Evolutionary conservation across 1,140 invertebrate genomes (phyloP).

Genomic region (Drosophila varians): DNA sequence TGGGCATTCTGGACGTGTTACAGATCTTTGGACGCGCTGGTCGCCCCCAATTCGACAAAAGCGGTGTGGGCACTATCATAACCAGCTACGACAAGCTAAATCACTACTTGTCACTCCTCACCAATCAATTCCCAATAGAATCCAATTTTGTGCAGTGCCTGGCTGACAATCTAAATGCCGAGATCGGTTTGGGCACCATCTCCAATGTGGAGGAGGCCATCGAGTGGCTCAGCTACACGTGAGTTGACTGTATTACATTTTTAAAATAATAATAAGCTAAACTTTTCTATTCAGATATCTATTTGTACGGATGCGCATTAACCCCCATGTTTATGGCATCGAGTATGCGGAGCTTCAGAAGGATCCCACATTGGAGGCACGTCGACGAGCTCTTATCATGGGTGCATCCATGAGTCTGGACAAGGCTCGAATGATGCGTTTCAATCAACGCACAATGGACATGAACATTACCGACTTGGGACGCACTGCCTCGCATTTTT

Average conservation of each 20-base stretch:
- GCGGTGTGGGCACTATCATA: conserved; percentile 98
- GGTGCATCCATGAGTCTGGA: conserved; percentile 93
- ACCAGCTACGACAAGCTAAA: conserved; percentile 96
- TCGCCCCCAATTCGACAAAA: conserved; percentile 95
- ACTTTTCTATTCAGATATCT: conserved; percentile 87
- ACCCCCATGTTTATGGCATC: conserved; percentile 96
- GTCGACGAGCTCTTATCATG: conserved; percentile 91
- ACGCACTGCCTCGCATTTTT: conserved; percentile 98
- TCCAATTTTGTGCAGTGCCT: conserved; percentile 97
- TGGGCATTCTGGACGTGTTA: conserved; percentile 98
- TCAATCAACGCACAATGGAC: conserved; percentile 92
- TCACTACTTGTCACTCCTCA: conserved; percentile 97
- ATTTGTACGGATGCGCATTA: conserved; percentile 96
- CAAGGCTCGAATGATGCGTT: conserved; percentile 97
- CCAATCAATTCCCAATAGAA: conserved; percentile 99
- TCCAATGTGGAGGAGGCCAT: conserved; percentile 98
- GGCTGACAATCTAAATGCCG: conserved; percentile 99
- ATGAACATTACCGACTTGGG: conserved; percentile 95
- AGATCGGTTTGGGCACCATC: conserved; percentile 97
- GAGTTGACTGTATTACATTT: not conserved
- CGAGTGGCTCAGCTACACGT: conserved; percentile 98
- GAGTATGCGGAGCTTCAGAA: conserved; percentile 88
- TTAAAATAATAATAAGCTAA: not conserved
- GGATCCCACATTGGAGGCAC: conserved; percentile 90
- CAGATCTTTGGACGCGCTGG: conserved; percentile 99